phyloP scores from a whole-genome alignment of 2,888 invertebrate genomes.

The Euspilapteryx auroguttella region DNA sequence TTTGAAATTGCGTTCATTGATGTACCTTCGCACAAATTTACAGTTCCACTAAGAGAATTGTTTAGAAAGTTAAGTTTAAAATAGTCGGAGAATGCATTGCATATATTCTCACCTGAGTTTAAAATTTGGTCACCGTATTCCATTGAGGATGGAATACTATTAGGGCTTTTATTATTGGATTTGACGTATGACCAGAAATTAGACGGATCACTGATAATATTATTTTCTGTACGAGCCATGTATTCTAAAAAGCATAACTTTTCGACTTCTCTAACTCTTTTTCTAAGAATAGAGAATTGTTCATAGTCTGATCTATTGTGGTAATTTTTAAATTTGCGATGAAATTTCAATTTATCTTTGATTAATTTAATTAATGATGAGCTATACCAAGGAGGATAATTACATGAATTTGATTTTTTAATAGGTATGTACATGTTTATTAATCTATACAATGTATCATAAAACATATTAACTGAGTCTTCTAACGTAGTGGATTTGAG shows the following conservation, averaged over 20 bases:
- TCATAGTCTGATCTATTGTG: not conserved
- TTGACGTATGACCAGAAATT: no score
- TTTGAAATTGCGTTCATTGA: not conserved
- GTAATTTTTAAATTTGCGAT: not conserved
- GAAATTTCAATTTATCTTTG: not conserved
- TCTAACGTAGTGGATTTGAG: no score
- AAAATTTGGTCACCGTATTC: no score
- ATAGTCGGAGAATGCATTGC: no score
- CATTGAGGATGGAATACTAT: no score
- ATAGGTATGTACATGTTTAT: not conserved
- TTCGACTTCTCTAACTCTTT: not conserved
- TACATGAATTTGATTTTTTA: not conserved
- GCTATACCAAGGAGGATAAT: not conserved
- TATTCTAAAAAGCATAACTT: not conserved
- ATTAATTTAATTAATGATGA: not conserved
- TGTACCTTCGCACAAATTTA: not conserved
- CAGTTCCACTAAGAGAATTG: no score
- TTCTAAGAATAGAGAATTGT: not conserved
- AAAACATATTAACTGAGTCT: not conserved
- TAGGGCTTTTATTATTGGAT: no score
- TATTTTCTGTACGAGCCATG: not conserved
- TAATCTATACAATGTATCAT: not conserved
- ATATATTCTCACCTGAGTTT: no score
- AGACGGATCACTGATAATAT: not conserved
- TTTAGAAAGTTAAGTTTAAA: no score